These are phyloP conservation scores for Drosophila quasianomalipes DNA, from an alignment of 2,888 invertebrate species.

Conservation along the genomic window DNA sequence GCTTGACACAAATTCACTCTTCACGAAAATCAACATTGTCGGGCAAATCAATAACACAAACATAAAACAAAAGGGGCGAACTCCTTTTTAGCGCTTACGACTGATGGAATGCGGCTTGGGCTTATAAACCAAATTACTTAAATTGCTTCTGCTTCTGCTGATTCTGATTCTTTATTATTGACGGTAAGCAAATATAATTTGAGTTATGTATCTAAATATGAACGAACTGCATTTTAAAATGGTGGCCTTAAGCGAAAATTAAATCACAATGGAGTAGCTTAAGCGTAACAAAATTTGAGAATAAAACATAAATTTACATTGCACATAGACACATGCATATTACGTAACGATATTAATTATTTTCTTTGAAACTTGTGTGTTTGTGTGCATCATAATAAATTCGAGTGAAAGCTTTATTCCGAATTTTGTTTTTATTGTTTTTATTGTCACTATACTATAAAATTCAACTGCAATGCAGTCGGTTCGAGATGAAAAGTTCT, in stretches of 20 bases:
- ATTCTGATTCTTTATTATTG: background rate
- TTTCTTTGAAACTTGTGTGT: background rate
- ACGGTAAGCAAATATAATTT: background rate
- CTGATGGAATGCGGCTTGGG: background rate
- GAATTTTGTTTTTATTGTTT: slow-evolving; percentile 12
- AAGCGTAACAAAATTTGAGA: background rate
- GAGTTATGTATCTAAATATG: background rate
- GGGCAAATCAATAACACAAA: background rate
- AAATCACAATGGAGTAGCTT: background rate
- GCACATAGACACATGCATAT: background rate
- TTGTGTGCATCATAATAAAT: slow-evolving; percentile 11
- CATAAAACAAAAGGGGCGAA: background rate
- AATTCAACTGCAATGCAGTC: slow-evolving; percentile 43
- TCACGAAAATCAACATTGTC: background rate
- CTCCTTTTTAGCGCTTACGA: background rate
- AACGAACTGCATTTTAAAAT: background rate
- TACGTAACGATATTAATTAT: background rate
- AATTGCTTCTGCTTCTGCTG: background rate
- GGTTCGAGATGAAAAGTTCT: slow-evolving; percentile 14
- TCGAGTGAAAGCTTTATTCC: slow-evolving; percentile 3
- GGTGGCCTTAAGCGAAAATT: background rate
- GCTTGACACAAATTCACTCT: background rate
- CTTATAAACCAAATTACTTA: background rate
- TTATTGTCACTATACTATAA: slow-evolving; percentile 6
- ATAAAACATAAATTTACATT: background rate